Evolutionary conservation across 2,797 vertebrate species (phyloP).

Genomic region (Lagodon rhomboides): DNA sequence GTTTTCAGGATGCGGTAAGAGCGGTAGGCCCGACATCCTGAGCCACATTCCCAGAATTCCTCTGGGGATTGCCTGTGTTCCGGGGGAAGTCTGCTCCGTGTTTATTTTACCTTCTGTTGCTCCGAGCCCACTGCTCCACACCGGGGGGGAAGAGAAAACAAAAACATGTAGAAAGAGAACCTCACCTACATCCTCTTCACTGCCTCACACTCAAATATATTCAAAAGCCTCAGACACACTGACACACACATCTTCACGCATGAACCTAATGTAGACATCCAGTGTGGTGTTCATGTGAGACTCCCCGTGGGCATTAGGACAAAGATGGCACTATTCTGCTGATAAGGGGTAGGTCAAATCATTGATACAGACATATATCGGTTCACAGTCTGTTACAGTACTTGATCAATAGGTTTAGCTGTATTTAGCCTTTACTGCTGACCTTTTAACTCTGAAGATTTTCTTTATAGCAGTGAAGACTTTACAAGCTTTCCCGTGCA

Average conservation of each 20-base stretch:
- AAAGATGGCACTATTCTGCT: conserved; percentile 13
- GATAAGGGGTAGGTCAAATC: not conserved
- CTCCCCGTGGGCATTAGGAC: not conserved
- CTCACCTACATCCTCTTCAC: conserved; percentile 79
- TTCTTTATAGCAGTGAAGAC: not conserved
- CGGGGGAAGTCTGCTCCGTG: conserved; percentile 83
- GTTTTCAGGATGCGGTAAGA: conserved; percentile 84
- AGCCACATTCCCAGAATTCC: conserved; percentile 84
- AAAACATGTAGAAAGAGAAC: conserved; percentile 81
- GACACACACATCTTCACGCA: conserved; percentile 35
- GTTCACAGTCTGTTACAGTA: not conserved
- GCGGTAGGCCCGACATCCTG: conserved; percentile 70
- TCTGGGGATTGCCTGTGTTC: conserved; percentile 79
- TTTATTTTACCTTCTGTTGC: conserved; percentile 87
- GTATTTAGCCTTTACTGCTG: not conserved
- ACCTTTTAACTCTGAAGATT: not conserved
- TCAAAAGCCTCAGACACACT: conserved; percentile 36
- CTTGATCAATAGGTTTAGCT: conserved; percentile 2
- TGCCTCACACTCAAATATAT: conserved; percentile 40
- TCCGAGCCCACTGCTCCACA: conserved; percentile 77
- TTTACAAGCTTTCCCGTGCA: not conserved
- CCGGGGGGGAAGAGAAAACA: conserved; percentile 82
- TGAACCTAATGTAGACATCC: conserved; percentile 37
- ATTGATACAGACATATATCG: not conserved
- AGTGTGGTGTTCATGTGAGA: conserved; percentile 20